phyloP scores from a whole-genome alignment of 2,888 invertebrate species.

The Steinernema scapterisci region DNA sequence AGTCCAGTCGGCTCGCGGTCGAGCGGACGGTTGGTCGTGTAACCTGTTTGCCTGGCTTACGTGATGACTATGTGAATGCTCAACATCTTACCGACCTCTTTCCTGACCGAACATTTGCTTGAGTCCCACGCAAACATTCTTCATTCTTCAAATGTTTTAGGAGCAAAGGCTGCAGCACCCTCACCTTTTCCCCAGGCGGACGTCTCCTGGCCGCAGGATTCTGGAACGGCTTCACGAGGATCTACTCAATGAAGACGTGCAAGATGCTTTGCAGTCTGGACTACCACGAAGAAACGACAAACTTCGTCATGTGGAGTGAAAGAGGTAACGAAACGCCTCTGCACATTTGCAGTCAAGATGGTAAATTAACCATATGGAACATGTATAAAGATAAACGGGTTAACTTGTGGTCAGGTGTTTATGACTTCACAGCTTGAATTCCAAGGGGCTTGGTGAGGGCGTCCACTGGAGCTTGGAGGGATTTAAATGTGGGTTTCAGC shows the following conservation, averaged over 20 bases:
- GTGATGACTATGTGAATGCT: no score
- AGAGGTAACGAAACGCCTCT: neutral
- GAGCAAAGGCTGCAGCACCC: neutral
- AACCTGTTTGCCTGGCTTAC: no score
- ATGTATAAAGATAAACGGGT: constrained; percentile 14
- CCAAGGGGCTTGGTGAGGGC: neutral
- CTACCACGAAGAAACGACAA: neutral
- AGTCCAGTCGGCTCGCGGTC: no score
- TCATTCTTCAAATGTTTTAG: no score
- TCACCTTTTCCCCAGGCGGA: neutral
- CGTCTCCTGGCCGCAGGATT: neutral
- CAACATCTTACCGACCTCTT: no score
- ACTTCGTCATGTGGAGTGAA: neutral
- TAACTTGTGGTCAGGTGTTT: neutral
- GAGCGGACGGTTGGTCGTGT: no score
- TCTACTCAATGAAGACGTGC: neutral
- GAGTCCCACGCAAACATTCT: no score
- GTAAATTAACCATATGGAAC: neutral
- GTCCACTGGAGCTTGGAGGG: neutral
- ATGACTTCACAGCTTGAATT: no score
- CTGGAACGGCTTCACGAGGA: neutral
- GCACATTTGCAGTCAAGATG: neutral
- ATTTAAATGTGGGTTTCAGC: neutral
- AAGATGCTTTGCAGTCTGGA: neutral
- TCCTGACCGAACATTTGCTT: no score